Evolutionary conservation across 2,797 vertebrate species (phyloP), one percentile per base, ranked within the genome.

Genomic region (Chiloscyllium punctatum): DNA sequence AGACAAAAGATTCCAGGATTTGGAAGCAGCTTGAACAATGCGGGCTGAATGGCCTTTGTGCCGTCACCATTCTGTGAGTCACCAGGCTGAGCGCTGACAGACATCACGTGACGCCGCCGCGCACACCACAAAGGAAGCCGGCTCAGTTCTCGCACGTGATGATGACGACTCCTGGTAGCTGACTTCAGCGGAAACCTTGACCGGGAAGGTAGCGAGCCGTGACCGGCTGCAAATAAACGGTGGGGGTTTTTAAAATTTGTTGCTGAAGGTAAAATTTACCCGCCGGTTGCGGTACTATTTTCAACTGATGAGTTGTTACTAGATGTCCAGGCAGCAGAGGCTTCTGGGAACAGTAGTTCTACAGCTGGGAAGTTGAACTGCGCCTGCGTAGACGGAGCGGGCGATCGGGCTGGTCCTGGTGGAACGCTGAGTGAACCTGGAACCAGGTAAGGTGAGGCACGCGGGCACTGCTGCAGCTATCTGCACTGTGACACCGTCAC

Each of bases 151-250:
- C 5, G 1, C 87, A 90, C 87, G 87, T 90, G 87, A 90, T 15
- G 53, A 2, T 30, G 3, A 62, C 23, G 18, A 3, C 57, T 16
- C 27, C 30, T 30, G 88, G 33, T 0, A 66, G 62, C 18, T n/a
- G 2, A n/a, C 30, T 21, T 66, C 37, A 21, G 57, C 62, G 88
- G 18, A 30, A 84, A 33, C 48, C 37, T 62, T 11, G 57, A 11
- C 7, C 1, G 6, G 79, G 18, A 18, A 42, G 42, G 6, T 6
- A 1, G 18, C 74, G 0, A 0, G 11, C 0, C 13, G 4, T 8
- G n/a, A 51, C 8, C 0, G 84, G 23, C 84, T 0, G 27, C 0
- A 3, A 15, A 6, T 23, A 11, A 57, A 1, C 9, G 7, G 57
- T 53, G 25, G 87, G 53, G 30, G 15, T 77, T 77, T 27, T 77